A percentile compares a stretch with the other conserved stretches of the same genome.
These are phyloP conservation scores for Hirundichthys speculiger DNA, from an alignment of 2,113 vertebrate genomes.

Conservation along the genomic window DNA sequence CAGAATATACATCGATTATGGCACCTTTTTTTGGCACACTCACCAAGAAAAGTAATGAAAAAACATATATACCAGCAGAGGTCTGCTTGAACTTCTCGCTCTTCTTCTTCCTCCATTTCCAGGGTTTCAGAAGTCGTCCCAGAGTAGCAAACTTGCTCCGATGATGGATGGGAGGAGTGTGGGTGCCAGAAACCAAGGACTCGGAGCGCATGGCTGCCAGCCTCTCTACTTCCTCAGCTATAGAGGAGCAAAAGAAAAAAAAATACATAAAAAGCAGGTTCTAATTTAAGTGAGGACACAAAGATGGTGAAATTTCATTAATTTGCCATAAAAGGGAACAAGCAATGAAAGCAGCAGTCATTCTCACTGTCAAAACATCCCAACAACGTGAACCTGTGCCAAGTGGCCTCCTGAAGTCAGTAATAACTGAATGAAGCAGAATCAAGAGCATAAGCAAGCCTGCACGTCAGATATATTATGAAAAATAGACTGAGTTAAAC, in stretches of 20 bases:
- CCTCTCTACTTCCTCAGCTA: conserved; percentile 97
- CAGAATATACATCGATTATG: neutral
- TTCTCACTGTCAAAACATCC: conserved; percentile 23
- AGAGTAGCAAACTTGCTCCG: conserved; percentile 96
- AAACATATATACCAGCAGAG: conserved; percentile 87
- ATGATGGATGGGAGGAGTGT: conserved; percentile 93
- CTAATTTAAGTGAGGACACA: conserved; percentile 30
- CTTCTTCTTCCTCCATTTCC: conserved; percentile 99
- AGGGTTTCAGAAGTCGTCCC: conserved; percentile 96
- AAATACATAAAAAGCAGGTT: neutral
- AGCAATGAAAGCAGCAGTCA: conserved; percentile 21
- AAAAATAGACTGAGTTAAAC: conserved; percentile 32
- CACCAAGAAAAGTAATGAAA: conserved; percentile 4
- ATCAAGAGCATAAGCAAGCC: conserved; percentile 51
- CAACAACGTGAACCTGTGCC: conserved; percentile 33
- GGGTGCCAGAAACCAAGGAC: conserved; percentile 90
- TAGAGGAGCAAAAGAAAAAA: conserved; percentile 1
- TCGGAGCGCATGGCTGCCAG: conserved; percentile 96
- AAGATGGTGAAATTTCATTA: conserved; percentile 22
- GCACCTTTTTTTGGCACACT: neutral
- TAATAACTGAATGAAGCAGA: conserved; percentile 34
- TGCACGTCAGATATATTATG: conserved; percentile 45
- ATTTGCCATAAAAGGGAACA: conserved; percentile 1
- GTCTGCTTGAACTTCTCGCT: conserved; percentile 99
- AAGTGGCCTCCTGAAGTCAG: conserved; percentile 38